Evolutionary conservation across 2,888 invertebrate genomes (phyloP), one percentile per base, ranked within the genome.

Genomic region (Parnassius glacialis): DNA sequence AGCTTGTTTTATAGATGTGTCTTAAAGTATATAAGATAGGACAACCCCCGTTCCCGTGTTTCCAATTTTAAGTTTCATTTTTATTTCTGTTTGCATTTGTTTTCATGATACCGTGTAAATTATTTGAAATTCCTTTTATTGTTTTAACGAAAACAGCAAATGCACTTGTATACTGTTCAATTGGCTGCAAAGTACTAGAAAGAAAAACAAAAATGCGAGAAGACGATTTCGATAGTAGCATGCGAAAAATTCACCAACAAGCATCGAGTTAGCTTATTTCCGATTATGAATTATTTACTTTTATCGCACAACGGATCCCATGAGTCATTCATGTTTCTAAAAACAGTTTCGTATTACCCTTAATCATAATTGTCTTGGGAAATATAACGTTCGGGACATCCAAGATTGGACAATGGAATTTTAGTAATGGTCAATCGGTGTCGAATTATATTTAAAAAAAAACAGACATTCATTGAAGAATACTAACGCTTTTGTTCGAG

Each of bases 1-100:
- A 87, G 91, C 91, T 91, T 90, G 87, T 87, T 87, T 80, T 83
- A 76, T 90, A 90, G 90, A 88, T 90, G 89, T 87, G 84, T 80
- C 76, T 86, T 84, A 81, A 80, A 79, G 66, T 77, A 79, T 79
- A 67, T 67, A 77, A 85, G 84, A 79, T 85, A 90, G 89, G 88
- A 71, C 79, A 78, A 78, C 41, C 87, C 83, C 80, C 82, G 79
- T 77, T 84, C 86, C 88, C 84, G 13, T 76, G 78, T 81, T 74
- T 84, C 86, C 84, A 72, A 71, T 72, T 79, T 78, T 84, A 80
- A 81, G 57, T 58, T 76, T 83, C 73, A 74, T 71, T 77, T 78
- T 74, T 74, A 62, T 59, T 71, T 65, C 67, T 13, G 25, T 60
- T 62, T 67, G 68, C 70, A 70, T 74, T 74, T 70, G 68, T 68